Evolutionary conservation across 2,888 invertebrate species (phyloP), one percentile per base, ranked within the genome.

Genomic region (Epistrophe eligans): DNA sequence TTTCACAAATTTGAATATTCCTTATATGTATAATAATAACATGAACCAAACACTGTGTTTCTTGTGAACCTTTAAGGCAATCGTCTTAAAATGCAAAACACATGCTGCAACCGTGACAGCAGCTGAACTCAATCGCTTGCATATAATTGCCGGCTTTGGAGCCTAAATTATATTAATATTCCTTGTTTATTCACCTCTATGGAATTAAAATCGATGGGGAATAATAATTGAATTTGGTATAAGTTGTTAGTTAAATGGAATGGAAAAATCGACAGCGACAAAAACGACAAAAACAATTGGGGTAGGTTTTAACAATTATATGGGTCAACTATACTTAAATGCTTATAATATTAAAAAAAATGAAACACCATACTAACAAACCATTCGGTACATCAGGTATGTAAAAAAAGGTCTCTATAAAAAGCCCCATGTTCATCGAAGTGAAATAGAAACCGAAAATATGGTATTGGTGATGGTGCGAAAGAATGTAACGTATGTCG

Each of bases 151-250:
- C 70, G 50, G 43, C 66, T 40, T 66, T 67, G 71, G 43, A 76
- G 67, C 43, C 66, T 32, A 77, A 77, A 81, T 77, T 81, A 84
- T 81, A 81, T 67, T 72, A 84, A 81, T 84, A 77, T 81, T 19
- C n/a, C 24, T 3, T 57, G 62, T 67, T 70, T 70, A 62, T 71
- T 76, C 35, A 50, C 35, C 38, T 64, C 40, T 43, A 19, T 50
- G 40, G 71, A 35, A 57, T 52, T 67, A 43, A 38, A 58, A 48
- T 48, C 62, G 57, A 64, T 60, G 58, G 45, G 35, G 66, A 60
- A 62, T 81, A 50, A 50, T 50, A 81, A 81, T 81, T 81, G 64
- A 84, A 84, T 80, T 81, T 66, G 38, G 57, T 52, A 58, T 2
- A 50, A 13, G 15, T 48, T 72, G 50, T 64, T 17, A 57, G 62